Base-by-base conservation (phyloP, 2,888 invertebrate species). In the Orthonychiurus folsomi region DNA sequence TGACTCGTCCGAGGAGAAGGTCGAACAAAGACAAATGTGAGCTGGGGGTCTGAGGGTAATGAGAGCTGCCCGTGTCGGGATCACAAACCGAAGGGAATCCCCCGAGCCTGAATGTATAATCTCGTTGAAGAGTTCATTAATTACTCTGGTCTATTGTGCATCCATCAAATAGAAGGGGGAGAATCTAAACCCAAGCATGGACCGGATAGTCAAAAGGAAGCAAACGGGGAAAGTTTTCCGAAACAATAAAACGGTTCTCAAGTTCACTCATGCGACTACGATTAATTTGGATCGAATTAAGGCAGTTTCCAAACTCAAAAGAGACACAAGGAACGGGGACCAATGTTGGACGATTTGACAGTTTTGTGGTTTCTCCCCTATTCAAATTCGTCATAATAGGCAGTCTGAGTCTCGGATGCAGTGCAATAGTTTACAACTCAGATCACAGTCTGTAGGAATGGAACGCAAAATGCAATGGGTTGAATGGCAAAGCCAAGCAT, bases 191-290 rank as follows among this genome's bases (percentile, higher is more conserved):
- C 9, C 37, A 37, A 37, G 15, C 15, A 5, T 15, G 37, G 15
- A 37, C 37, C 37, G 37, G 37, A 37, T 37, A 37, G 37, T 37
- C 15, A 37, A 15, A 37, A 15, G 15, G 37, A 37, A 37, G 15
- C 9, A 37, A 15, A 37, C 5, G 37, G 15, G 15, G 37, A 37
- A 37, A 37, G 37, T 37, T 37, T 37, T 37, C 37, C 37, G 37
- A 37, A 37, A 37, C 37, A 37, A 37, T 37, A 37, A 37, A 37
- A 37, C 37, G 37, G 37, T 37, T 37, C 37, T 37, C 37, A 37
- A 37, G 37, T 37, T 37, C 37, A 37, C 37, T 37, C 37, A 37
- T 37, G 37, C 37, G 37, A 37, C 37, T 37, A 37, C 37, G 37
- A 37, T 37, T 37, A 37, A 37, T 37, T 37, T 37, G 37, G 37